Percentiles rank a stretch among this genome's conserved stretches.
Evolutionary conservation across 2,797 vertebrate genomes (phyloP).

Genomic region (Paramormyrops hopkinsi): DNA sequence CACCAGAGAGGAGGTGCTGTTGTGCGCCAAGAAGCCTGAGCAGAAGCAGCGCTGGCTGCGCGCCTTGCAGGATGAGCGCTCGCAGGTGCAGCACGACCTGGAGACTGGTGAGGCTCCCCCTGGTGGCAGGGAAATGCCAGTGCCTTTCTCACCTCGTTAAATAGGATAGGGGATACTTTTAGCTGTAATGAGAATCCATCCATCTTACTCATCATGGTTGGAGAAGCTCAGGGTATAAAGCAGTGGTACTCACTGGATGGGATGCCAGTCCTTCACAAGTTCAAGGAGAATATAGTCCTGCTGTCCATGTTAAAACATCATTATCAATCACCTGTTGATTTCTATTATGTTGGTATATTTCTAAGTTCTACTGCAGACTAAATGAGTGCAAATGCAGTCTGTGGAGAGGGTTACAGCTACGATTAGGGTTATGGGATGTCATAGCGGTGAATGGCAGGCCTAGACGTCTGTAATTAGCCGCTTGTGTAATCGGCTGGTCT

Average conservation of each 20-base stretch:
- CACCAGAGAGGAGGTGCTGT: constrained; percentile 65
- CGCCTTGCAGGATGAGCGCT: constrained; percentile 81
- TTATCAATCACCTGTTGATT: background rate
- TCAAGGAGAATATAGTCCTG: background rate
- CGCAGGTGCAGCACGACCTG: constrained; percentile 79
- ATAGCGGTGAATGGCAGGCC: background rate
- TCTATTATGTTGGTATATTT: background rate
- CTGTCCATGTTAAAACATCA: background rate
- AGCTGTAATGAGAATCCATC: background rate
- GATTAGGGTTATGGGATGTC: background rate
- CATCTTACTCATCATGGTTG: background rate
- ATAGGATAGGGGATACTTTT: background rate
- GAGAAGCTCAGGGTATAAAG: background rate
- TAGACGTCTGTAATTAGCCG: background rate
- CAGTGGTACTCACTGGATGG: background rate
- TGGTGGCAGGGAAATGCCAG: background rate
- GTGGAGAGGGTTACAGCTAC: background rate
- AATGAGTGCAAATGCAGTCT: background rate
- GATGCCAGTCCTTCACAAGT: background rate
- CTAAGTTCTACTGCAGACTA: background rate
- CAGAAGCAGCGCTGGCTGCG: constrained; percentile 88
- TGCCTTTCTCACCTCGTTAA: background rate
- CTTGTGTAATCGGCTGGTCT: background rate
- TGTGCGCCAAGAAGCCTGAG: constrained; percentile 86
- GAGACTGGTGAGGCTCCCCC: constrained; percentile 71